phyloP scores from a whole-genome alignment of 2,797 vertebrate genomes.

The Melanotaenia pygmaea region DNA sequence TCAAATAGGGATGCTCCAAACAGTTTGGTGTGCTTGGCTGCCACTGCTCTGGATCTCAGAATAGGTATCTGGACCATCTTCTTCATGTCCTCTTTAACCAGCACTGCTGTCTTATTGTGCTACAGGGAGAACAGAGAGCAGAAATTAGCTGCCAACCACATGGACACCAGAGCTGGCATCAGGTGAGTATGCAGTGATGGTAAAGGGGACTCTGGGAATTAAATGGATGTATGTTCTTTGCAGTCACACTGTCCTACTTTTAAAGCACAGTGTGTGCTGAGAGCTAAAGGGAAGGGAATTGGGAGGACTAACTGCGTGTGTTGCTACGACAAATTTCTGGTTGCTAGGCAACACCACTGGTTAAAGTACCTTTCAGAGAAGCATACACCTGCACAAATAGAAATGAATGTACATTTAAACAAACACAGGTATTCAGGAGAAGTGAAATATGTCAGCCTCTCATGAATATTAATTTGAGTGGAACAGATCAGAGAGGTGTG shows the following conservation, averaged over 20 bases:
- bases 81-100: constrained; percentile 92
- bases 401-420: not conserved
- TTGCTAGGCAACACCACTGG: constrained; percentile 79
- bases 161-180: constrained; percentile 17
- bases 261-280: constrained; percentile 35
- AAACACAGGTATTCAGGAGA: constrained; percentile 15
- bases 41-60: constrained; percentile 64
- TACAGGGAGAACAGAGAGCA: constrained; percentile 80
- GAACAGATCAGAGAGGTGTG: not conserved
- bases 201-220: constrained; percentile 11
- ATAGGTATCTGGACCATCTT: constrained; percentile 86
- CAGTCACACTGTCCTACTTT: constrained; percentile 13
- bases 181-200: not conserved
- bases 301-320: constrained; percentile 49
- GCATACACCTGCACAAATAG: constrained; percentile 33
- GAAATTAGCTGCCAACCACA: constrained; percentile 71
- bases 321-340: constrained; percentile 78
- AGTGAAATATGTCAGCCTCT: constrained; percentile 6
- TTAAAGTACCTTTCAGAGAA: constrained; percentile 56
- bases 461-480: not conserved
- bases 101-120: constrained; percentile 88
- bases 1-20: constrained; percentile 85
- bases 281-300: constrained; percentile 26
- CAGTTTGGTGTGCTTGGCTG: constrained; percentile 64
- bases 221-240: constrained; percentile 25